Conservation (phyloP, 2,113 vertebrate genomes). For the Platichthys flesus region DNA sequence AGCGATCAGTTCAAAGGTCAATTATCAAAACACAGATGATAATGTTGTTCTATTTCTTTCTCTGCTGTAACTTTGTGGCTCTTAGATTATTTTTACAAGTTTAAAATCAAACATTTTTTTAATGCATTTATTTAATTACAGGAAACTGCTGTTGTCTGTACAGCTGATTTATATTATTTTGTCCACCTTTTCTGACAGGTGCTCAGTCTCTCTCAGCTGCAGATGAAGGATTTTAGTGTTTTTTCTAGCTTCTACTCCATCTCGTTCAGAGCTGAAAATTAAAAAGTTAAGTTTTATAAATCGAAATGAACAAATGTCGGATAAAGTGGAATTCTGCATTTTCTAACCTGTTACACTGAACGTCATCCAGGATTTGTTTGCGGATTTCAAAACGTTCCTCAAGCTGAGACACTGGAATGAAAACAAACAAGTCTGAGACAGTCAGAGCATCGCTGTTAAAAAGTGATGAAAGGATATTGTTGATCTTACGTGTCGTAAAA, state of each 20-base stretch:
- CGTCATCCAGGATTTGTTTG: slow-evolving; percentile 63
- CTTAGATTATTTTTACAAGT: neutral
- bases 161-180: neutral
- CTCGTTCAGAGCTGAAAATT: slow-evolving; percentile 29
- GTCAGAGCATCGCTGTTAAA: too few relatives aligned
- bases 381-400: slow-evolving; percentile 74
- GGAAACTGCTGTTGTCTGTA: too few relatives aligned
- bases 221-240: slow-evolving; percentile 59
- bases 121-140: neutral
- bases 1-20: slow-evolving; percentile 8
- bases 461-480: neutral
- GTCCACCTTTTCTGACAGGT: slow-evolving; percentile 74
- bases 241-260: slow-evolving; percentile 41
- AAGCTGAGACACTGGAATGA: slow-evolving; percentile 72
- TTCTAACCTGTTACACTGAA: slow-evolving; percentile 59
- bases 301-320: neutral
- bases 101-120: neutral
- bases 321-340: neutral
- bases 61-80: neutral
- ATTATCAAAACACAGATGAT: neutral
- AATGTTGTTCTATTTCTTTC: neutral
- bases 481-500: slow-evolving; percentile 70
- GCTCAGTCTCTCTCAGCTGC: slow-evolving; percentile 75
- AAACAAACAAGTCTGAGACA: neutral
- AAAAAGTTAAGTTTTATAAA: neutral